Conservation (phyloP, 2,113 vertebrate species). For the Empidonax traillii region DNA sequence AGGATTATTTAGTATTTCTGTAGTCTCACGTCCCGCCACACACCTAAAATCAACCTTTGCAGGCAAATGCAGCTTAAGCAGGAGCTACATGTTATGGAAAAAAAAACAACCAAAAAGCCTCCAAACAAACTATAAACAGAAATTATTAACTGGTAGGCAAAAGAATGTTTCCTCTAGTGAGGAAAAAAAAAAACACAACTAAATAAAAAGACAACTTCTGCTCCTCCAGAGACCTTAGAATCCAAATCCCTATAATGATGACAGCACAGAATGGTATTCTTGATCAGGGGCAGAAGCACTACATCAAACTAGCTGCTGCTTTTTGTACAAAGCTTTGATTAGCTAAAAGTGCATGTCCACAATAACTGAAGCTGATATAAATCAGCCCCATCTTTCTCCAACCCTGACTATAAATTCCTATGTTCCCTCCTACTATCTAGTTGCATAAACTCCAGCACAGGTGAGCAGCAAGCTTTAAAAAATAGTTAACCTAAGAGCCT, state of each 20-base stretch:
- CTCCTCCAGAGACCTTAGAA: not conserved
- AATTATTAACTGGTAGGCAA: not conserved
- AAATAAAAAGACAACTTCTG: not conserved
- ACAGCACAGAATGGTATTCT: not conserved
- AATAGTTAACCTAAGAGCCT: not conserved
- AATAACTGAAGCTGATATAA: not conserved
- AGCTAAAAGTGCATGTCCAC: not conserved
- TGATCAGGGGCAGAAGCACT: not conserved
- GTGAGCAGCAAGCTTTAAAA: not conserved
- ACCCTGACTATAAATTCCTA: not conserved
- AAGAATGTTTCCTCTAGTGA: not conserved
- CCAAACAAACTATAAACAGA: not conserved
- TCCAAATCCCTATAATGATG: not conserved
- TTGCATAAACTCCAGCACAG: not conserved
- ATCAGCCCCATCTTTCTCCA: not conserved
- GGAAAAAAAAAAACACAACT: accelerated
- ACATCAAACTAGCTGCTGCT: not conserved
- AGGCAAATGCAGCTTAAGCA: not conserved
- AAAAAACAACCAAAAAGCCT: no score
- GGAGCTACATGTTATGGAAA: not conserved
- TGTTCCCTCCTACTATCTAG: not conserved
- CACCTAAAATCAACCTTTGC: not conserved
- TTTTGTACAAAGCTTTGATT: not conserved
- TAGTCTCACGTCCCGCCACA: not conserved
- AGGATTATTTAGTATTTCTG: not conserved